These are phyloP conservation scores for Agriopis leucophaearia DNA, from an alignment of 2,888 invertebrate species.

Conservation along the genomic window DNA sequence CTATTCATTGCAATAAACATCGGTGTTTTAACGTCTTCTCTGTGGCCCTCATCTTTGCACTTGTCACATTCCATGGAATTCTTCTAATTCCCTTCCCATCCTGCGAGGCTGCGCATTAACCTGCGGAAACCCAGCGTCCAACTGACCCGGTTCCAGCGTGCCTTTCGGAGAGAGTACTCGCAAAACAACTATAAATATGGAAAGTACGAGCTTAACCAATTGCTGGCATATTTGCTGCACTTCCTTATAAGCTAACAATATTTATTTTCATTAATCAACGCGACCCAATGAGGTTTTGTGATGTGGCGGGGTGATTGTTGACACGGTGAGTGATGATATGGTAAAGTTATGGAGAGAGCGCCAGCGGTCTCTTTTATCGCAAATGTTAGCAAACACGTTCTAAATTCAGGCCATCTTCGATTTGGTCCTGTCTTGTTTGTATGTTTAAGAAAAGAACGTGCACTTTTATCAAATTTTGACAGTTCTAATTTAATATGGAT, in stretches of 20 bases:
- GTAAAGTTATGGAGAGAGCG: conserved; percentile 19
- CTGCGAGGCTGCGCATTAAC: conserved; percentile 55
- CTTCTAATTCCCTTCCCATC: conserved; percentile 36
- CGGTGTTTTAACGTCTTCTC: too few relatives aligned
- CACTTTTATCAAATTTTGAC: background rate
- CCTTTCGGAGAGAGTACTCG: conserved; percentile 70
- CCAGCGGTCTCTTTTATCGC: conserved; percentile 6
- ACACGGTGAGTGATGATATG: conserved; percentile 13
- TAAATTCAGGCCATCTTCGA: background rate
- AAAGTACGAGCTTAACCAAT: conserved; percentile 70
- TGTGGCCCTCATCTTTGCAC: background rate
- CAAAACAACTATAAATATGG: conserved; percentile 73
- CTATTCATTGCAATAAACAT: background rate
- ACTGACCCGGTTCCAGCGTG: conserved; percentile 66
- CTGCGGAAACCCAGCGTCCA: conserved; percentile 63
- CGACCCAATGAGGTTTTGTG: conserved; percentile 22
- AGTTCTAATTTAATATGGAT: background rate
- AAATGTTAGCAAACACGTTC: conserved; percentile 6
- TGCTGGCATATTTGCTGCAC: conserved; percentile 43
- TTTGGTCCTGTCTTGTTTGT: background rate
- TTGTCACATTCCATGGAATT: conserved; percentile 17
- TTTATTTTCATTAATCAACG: conserved; percentile 48
- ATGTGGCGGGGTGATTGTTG: conserved; percentile 20
- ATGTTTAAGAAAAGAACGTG: background rate
- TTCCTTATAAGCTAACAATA: conserved; percentile 52